Evolutionary conservation across 2,113 vertebrate genomes (phyloP).

Genomic region (Ictidomys tridecemlineatus): DNA sequence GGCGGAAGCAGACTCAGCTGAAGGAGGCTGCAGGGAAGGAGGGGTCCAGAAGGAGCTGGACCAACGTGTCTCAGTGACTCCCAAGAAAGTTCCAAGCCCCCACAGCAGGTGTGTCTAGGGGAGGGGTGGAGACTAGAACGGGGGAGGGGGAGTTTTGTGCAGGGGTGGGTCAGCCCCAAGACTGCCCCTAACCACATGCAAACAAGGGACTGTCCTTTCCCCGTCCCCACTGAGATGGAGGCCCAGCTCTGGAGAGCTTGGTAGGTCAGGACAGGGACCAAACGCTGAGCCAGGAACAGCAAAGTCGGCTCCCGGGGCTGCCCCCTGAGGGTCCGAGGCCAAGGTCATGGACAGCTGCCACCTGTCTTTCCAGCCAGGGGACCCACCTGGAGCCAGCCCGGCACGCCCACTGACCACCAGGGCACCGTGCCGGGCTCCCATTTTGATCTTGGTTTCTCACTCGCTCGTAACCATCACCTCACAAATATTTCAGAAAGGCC

Average conservation of each 20-base stretch:
- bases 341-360: fast-evolving
- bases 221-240: background rate
- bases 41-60: too few species aligned
- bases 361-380: fast-evolving
- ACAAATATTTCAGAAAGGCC: background rate
- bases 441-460: background rate
- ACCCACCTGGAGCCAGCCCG: background rate
- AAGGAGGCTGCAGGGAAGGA: background rate
- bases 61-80: background rate
- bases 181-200: fast-evolving
- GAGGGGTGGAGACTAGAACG: background rate
- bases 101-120: background rate
- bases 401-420: fast-evolving
- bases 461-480: background rate
- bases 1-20: too few species aligned
- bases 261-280: background rate
- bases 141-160: background rate
- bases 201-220: too few species aligned
- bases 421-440: background rate
- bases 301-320: fast-evolving
- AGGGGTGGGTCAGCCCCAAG: background rate
- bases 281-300: background rate
- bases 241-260: fast-evolving
- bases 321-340: too few species aligned
- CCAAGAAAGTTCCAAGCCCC: background rate